Base-by-base conservation (phyloP, 2,797 vertebrate species). In the Podarcis siculus region DNA sequence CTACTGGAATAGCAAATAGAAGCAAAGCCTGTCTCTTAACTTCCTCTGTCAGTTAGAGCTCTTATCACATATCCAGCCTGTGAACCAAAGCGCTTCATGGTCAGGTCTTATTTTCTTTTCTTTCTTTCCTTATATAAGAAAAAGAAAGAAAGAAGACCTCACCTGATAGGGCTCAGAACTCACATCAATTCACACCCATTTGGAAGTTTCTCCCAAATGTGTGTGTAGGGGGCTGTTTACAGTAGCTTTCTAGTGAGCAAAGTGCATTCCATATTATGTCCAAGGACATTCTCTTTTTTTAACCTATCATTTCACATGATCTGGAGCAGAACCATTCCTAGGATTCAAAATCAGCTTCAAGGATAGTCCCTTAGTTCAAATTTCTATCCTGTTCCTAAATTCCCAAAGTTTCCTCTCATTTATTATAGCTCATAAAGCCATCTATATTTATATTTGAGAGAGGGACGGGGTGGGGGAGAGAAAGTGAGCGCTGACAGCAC, bases 1-100 rank as follows among this genome's bases (percentile, higher is more conserved):
- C 49, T 15, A 55, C 49, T 55, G 49, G 49, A 55, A 55, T 55
- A 55, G 49, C 49, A 55, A 55, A 35, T 32, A 79, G 76, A 61
- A 79, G 75, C 23, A 72, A 88, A 39, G n/a, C 19, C 42, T 77
- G n/a, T 64, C 67, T 84, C 82, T 79, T 27, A 85, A 85, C 77
- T 75, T 75, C 83, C 17, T 49, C 58, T 49, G 55, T 55, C 87
- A 75, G 25, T 10, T 61, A 49, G 58, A 39, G n/a, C 23, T 87
- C 76, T 85, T 85, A 49, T 80, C 77, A 79, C 77, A 85, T 85
- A 35, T 39, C 32, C 37, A 35, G n/a, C 42, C 9, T 23, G 13
- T 73, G 69, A 80, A 75, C 58, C 58, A 80, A 80, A 75, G 23
- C 73, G 37, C 15, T 67, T 32, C 37, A 21, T 23, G 61, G 55